These are phyloP conservation scores for Antheraea yamamai DNA, from an alignment of 2,888 invertebrate species.

Conservation along the genomic window DNA sequence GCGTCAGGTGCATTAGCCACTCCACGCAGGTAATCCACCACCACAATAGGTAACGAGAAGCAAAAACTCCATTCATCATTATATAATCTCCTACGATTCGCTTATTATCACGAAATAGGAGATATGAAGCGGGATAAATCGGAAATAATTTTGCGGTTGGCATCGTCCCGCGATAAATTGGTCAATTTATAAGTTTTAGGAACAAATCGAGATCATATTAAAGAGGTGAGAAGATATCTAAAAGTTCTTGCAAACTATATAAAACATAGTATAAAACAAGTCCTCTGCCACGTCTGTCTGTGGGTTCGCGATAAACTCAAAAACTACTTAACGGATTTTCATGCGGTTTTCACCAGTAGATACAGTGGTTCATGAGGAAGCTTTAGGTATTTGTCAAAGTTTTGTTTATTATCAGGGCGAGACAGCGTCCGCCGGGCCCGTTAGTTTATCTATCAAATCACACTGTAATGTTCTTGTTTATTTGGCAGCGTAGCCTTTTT, in stretches of 20 bases:
- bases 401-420: no score
- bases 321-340: no score
- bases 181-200: slow-evolving; percentile 33
- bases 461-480: no score
- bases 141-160: slow-evolving; percentile 66
- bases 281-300: no score
- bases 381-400: no score
- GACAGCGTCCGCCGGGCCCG: no score
- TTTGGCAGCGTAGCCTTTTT: no score
- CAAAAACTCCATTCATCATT: slow-evolving; percentile 71
- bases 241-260: not conserved
- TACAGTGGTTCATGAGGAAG: no score
- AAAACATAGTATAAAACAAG: no score
- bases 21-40: slow-evolving; percentile 62
- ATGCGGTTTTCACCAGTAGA: no score
- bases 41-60: slow-evolving; percentile 49
- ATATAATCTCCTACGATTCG: slow-evolving; percentile 68
- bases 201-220: not conserved
- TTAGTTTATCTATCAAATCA: no score
- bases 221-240: not conserved
- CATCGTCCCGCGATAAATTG: slow-evolving; percentile 51
- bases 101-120: slow-evolving; percentile 48
- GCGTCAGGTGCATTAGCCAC: slow-evolving; percentile 77
- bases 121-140: slow-evolving; percentile 55
- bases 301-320: no score